Conservation (phyloP, 2,113 vertebrate genomes). For the Prinia subflava region DNA sequence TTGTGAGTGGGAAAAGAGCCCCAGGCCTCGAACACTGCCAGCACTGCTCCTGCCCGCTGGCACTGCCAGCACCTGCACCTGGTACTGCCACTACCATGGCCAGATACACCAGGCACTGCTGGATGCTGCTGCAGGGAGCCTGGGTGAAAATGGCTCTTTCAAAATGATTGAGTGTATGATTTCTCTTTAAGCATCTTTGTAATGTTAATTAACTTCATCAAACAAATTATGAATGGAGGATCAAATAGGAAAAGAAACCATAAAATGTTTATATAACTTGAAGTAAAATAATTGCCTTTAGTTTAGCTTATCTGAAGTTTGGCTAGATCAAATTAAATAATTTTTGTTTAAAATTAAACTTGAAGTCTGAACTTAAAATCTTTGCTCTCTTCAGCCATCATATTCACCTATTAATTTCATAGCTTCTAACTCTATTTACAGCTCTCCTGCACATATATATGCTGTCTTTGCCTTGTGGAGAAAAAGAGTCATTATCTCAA, state of each 20-base stretch:
- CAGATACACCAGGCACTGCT: not conserved
- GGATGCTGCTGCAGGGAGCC: not conserved
- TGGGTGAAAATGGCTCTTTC: not conserved
- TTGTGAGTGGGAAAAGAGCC: not conserved
- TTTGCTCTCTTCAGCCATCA: accelerated
- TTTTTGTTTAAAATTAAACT: not conserved
- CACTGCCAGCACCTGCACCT: not conserved
- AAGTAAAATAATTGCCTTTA: not conserved
- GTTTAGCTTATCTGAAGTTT: not conserved
- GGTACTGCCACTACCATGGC: accelerated
- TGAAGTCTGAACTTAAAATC: not conserved
- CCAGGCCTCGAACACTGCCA: accelerated
- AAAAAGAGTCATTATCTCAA: not conserved
- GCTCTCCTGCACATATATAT: not conserved
- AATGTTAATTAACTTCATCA: not conserved
- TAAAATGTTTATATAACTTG: not conserved
- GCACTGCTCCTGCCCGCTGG: not conserved
- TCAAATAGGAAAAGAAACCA: not conserved
- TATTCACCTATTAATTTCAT: not conserved
- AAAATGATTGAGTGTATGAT: not conserved
- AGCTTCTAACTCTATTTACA: not conserved
- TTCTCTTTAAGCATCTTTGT: not conserved
- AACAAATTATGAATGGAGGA: not conserved
- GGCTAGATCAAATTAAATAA: not conserved
- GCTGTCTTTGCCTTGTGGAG: not conserved